These are phyloP conservation scores for Apoda limacodes DNA, from an alignment of 2,888 invertebrate species.

Conservation along the genomic window DNA sequence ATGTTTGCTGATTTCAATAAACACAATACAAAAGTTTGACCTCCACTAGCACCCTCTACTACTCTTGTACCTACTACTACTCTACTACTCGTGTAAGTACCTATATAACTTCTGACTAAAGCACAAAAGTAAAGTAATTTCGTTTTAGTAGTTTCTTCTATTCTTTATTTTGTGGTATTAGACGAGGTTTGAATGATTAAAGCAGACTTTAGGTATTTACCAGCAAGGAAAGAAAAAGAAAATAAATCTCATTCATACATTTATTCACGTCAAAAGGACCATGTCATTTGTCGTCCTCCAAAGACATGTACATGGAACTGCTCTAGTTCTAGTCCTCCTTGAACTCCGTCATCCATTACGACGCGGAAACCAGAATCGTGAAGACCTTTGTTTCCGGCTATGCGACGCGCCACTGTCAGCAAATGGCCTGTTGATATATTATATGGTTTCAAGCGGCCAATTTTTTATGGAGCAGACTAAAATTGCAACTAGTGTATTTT, in stretches of 20 bases:
- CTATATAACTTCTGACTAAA: too few species aligned
- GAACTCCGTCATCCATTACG: conserved; percentile 87
- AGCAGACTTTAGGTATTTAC: background rate
- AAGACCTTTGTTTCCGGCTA: conserved; percentile 77
- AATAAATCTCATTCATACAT: conserved; percentile 1
- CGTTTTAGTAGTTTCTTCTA: too few species aligned
- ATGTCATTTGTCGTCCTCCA: conserved; percentile 88
- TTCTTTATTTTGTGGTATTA: too few species aligned
- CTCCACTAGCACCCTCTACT: too few species aligned
- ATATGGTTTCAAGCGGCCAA: background rate
- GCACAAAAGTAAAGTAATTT: too few species aligned
- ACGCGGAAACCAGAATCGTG: conserved; percentile 79
- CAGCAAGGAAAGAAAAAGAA: background rate
- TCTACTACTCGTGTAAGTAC: too few species aligned
- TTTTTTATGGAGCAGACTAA: too few species aligned
- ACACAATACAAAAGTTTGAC: too few species aligned
- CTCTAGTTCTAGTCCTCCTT: conserved; percentile 86
- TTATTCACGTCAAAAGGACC: conserved; percentile 72
- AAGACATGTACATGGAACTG: conserved; percentile 92
- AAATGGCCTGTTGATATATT: conserved; percentile 71
- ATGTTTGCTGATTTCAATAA: too few species aligned
- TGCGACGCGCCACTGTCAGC: conserved; percentile 79
- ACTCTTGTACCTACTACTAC: too few species aligned
- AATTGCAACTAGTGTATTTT: too few species aligned
- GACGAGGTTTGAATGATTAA: too few species aligned